A percentile compares a stretch with the other conserved stretches of the same genome.
phyloP scores from a whole-genome alignment of 2,113 vertebrate species.

The Boleophthalmus pectinirostris region DNA sequence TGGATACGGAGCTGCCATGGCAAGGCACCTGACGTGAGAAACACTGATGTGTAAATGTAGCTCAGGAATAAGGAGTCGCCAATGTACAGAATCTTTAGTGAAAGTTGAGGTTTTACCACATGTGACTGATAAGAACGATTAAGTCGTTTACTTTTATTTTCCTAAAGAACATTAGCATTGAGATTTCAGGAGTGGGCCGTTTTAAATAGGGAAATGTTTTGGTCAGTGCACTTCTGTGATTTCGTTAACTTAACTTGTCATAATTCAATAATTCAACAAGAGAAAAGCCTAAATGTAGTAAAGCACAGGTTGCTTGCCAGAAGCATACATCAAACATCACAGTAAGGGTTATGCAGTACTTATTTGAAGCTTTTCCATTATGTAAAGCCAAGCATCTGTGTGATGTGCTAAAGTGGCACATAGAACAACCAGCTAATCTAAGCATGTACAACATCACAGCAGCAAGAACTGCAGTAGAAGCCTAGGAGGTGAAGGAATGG shows the following conservation, averaged over 20 bases:
- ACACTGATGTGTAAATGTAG: too few species aligned
- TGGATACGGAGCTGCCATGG: constrained; percentile 51
- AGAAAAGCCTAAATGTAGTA: not conserved
- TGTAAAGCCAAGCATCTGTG: not conserved
- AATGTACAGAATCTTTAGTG: too few species aligned
- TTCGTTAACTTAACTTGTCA: not conserved
- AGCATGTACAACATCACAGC: constrained; percentile 44
- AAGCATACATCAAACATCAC: not conserved
- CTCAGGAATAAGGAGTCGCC: too few species aligned
- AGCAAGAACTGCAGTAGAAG: constrained; percentile 53
- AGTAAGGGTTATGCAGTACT: not conserved
- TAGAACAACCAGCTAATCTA: constrained; percentile 36
- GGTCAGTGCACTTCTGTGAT: not conserved
- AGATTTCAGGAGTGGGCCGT: too few species aligned
- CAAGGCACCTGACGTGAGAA: constrained; percentile 17
- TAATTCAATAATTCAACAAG: not conserved
- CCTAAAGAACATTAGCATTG: too few species aligned
- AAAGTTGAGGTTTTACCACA: too few species aligned
- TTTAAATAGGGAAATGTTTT: not conserved
- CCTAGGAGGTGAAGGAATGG: constrained; percentile 58
- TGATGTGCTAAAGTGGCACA: constrained; percentile 28
- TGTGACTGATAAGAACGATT: not conserved
- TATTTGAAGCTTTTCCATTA: constrained; percentile 4
- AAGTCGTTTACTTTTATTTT: too few species aligned
- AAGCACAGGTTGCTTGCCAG: not conserved